These are phyloP conservation scores for Sinotaia quadrata DNA, from an alignment of 2,888 invertebrate genomes.

Conservation along the genomic window DNA sequence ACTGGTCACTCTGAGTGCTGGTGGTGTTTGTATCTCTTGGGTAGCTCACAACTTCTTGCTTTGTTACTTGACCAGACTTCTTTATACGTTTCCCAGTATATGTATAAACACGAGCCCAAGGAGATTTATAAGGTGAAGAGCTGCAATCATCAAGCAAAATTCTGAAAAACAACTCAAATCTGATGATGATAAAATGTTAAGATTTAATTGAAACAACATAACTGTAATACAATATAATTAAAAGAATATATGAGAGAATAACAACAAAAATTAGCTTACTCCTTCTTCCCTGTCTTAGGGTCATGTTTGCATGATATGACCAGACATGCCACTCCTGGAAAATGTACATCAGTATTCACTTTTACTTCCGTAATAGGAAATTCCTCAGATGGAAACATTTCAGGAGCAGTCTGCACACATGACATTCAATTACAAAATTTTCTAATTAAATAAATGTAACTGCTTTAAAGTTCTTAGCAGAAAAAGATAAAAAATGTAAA, in stretches of 20 bases:
- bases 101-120: slow-evolving; percentile 68
- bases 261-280: slow-evolving; percentile 60
- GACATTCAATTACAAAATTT: too few species aligned
- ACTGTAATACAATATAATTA: too few species aligned
- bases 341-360: slow-evolving; percentile 66
- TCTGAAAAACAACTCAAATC: neutral
- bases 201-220: too few species aligned
- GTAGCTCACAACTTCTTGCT: slow-evolving; percentile 68
- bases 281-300: slow-evolving; percentile 66
- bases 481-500: too few species aligned
- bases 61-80: slow-evolving; percentile 63
- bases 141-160: slow-evolving; percentile 45
- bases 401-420: slow-evolving; percentile 63
- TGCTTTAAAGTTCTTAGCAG: too few species aligned
- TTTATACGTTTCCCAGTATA: slow-evolving; percentile 69
- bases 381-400: slow-evolving; percentile 70
- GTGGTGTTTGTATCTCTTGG: slow-evolving; percentile 64
- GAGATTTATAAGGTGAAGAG: slow-evolving; percentile 65
- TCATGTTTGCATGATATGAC: slow-evolving; percentile 67
- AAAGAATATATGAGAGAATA: too few species aligned
- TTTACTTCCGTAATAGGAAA: slow-evolving; percentile 67
- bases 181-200: too few species aligned
- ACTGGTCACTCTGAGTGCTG: slow-evolving; percentile 65
- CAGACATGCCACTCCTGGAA: slow-evolving; percentile 69
- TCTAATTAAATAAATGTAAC: too few species aligned